These are phyloP conservation scores for Holacanthella duospinosa DNA, from an alignment of 2,888 invertebrate species.

Conservation along the genomic window DNA sequence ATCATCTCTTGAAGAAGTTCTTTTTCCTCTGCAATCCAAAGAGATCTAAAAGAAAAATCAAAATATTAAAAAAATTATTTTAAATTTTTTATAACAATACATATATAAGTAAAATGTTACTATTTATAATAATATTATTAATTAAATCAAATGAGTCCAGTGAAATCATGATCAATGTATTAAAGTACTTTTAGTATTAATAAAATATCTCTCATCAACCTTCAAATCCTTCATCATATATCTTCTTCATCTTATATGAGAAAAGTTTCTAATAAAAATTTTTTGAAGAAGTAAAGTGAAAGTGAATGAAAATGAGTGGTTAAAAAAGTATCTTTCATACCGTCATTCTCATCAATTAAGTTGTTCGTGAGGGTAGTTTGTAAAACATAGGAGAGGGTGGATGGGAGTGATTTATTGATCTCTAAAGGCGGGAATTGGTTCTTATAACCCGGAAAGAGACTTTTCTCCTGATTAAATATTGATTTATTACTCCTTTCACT, in stretches of 20 bases:
- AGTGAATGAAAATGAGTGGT: background rate
- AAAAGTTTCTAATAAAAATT: background rate
- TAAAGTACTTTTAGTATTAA: too few species aligned
- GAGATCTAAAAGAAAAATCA: slow-evolving; percentile 51
- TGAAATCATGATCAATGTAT: too few species aligned
- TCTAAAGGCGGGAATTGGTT: background rate
- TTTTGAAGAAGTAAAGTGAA: background rate
- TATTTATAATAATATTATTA: too few species aligned
- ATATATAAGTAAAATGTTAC: too few species aligned
- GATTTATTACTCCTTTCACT: slow-evolving; percentile 5
- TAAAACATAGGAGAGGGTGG: background rate
- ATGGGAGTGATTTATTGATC: slow-evolving; percentile 1
- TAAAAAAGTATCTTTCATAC: background rate
- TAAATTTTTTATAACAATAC: too few species aligned
- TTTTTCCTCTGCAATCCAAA: slow-evolving; percentile 85
- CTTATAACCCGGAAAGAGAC: background rate
- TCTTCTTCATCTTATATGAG: too few species aligned
- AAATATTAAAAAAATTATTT: slow-evolving; percentile 4
- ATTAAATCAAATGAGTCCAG: too few species aligned
- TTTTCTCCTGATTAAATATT: slow-evolving; percentile 9
- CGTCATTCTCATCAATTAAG: background rate
- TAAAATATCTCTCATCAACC: too few species aligned
- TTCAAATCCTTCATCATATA: too few species aligned
- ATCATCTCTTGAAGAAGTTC: slow-evolving; percentile 77
- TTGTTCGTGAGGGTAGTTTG: background rate